These are phyloP conservation scores for Sebastes variabilis DNA, from an alignment of 2,797 vertebrate species.

Conservation along the genomic window DNA sequence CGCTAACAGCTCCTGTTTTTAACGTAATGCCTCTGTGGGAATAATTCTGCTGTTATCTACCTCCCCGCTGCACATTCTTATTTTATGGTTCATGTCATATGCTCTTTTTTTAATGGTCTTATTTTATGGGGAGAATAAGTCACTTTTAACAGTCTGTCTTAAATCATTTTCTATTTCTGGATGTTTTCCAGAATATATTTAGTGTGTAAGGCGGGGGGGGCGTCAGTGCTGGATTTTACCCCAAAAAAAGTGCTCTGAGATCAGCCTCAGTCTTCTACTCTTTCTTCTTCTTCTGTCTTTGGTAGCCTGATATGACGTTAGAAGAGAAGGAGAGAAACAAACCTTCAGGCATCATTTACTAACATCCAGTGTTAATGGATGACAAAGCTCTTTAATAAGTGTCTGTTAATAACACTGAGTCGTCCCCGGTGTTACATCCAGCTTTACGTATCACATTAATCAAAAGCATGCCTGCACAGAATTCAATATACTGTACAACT, in stretches of 20 bases:
- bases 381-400: not conserved
- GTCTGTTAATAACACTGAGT: not conserved
- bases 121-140: slow-evolving; percentile 58
- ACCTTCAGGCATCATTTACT: not conserved
- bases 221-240: not conserved
- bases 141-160: slow-evolving; percentile 47
- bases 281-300: not conserved
- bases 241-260: not conserved
- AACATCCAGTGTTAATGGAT: not conserved
- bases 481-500: not conserved
- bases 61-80: slow-evolving; percentile 30
- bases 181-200: slow-evolving; percentile 39
- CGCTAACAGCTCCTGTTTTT: slow-evolving; percentile 59
- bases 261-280: not conserved
- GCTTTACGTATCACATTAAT: not conserved
- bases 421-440: too few species aligned
- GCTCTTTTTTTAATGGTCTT: slow-evolving; percentile 49
- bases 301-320: not conserved
- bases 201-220: not conserved
- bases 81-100: slow-evolving; percentile 59
- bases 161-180: slow-evolving; percentile 37
- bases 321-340: not conserved
- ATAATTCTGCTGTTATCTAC: slow-evolving; percentile 51
- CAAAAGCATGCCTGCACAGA: not conserved
- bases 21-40: slow-evolving; percentile 31